Conservation (phyloP, 2,888 invertebrate species). For the Pyrocoelia pectoralis region DNA sequence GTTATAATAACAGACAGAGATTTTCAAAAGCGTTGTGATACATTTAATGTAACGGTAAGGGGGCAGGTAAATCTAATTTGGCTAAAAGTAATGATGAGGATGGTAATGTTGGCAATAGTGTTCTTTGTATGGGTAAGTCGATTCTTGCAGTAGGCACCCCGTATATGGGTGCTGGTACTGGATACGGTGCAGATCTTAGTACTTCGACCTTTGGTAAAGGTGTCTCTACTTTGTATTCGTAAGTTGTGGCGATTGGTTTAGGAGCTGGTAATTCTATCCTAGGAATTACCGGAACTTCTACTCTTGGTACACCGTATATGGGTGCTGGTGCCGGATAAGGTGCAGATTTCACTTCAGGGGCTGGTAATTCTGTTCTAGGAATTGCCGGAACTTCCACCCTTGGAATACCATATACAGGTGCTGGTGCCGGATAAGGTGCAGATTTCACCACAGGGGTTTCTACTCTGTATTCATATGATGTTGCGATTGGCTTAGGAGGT, state of each 20-base stretch:
- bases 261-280: conserved; percentile 5
- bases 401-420: neutral
- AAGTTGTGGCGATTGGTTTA: conserved; percentile 3
- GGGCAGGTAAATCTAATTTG: neutral
- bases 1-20: too few species aligned
- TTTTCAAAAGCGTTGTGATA: too few species aligned
- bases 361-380: neutral
- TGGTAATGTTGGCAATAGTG: conserved; percentile 3
- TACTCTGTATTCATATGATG: conserved; percentile 7
- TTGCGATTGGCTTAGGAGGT: conserved; percentile 1
- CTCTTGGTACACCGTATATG: neutral
- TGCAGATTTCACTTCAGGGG: neutral
- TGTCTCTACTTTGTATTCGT: conserved; percentile 7
- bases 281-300: neutral
- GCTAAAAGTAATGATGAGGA: neutral
- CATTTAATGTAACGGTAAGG: neutral
- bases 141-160: neutral
- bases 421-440: conserved; percentile 9
- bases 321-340: conserved; percentile 15
- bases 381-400: neutral
- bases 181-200: neutral
- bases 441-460: neutral
- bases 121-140: conserved; percentile 1
- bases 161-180: neutral
- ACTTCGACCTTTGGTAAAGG: neutral